Percentiles rank a stretch among this genome's conserved stretches.
phyloP scores from a whole-genome alignment of 1,140 invertebrate genomes.

The Anthonomus grandis region DNA sequence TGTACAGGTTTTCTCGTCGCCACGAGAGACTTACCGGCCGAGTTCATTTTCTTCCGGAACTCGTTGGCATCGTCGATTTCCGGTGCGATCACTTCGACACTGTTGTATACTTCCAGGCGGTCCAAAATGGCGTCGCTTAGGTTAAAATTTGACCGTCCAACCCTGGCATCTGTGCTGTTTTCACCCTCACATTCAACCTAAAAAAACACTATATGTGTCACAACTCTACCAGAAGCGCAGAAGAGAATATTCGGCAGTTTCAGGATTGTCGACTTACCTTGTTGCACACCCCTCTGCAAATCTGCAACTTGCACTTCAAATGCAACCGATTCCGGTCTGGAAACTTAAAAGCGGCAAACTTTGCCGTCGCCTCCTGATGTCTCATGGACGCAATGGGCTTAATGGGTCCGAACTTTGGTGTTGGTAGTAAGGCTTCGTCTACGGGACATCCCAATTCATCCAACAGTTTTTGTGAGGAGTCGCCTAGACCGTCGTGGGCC shows the following conservation, averaged over 20 bases:
- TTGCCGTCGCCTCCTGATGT: constrained; percentile 58
- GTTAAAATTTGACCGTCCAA: constrained; percentile 48
- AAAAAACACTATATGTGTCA: constrained; percentile 20
- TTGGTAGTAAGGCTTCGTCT: constrained; percentile 62
- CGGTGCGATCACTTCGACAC: constrained; percentile 71
- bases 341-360: constrained; percentile 77
- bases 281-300: constrained; percentile 65
- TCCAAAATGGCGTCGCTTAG: constrained; percentile 61
- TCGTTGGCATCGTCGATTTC: constrained; percentile 57
- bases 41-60: constrained; percentile 20
- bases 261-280: constrained; percentile 45
- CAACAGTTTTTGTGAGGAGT: constrained; percentile 64
- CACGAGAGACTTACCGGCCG: constrained; percentile 28
- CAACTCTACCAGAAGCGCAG: no score
- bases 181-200: constrained; percentile 47
- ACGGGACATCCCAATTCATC: constrained; percentile 69
- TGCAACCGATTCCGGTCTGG: constrained; percentile 71
- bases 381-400: constrained; percentile 51
- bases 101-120: constrained; percentile 71
- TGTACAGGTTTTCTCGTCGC: constrained; percentile 1
- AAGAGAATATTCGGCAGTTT: not conserved
- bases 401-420: constrained; percentile 41
- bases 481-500: constrained; percentile 69
- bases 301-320: constrained; percentile 61
- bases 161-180: constrained; percentile 26